Conservation (phyloP, 2,797 vertebrate genomes). For the Bucorvus abyssinicus region DNA sequence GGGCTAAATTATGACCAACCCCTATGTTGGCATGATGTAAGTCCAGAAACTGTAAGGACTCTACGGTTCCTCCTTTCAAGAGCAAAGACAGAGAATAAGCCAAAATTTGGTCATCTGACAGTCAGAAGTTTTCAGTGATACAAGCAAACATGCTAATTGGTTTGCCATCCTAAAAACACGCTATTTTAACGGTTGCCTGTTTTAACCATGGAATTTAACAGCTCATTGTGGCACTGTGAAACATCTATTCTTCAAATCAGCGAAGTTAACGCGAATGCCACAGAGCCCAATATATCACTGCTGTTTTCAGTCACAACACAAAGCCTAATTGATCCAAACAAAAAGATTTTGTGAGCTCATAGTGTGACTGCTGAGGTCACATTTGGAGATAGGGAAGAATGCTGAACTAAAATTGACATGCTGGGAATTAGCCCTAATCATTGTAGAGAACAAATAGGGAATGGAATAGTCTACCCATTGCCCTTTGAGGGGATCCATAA, state of each 20-base stretch:
- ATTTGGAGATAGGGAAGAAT: not conserved
- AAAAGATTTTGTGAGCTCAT: not conserved
- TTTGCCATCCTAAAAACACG: not conserved
- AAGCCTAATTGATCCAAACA: conserved; percentile 1
- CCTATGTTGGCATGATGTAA: not conserved
- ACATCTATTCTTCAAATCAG: not conserved
- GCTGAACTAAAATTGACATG: not conserved
- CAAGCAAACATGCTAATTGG: not conserved
- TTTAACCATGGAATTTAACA: not conserved
- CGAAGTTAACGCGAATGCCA: not conserved
- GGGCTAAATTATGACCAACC: not conserved
- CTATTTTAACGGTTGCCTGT: not conserved
- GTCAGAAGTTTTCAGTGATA: not conserved
- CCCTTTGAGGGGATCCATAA: not conserved
- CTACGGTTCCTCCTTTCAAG: not conserved
- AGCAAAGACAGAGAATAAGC: not conserved
- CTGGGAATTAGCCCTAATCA: not conserved
- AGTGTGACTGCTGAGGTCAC: conserved; percentile 15
- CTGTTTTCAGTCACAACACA: not conserved
- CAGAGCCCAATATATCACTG: not conserved
- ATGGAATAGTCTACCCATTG: not conserved
- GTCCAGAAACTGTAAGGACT: not conserved
- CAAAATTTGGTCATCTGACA: not conserved
- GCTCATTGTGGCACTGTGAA: not conserved
- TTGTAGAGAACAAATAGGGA: not conserved